Evolutionary conservation across 2,888 invertebrate genomes (phyloP), one percentile per base, ranked within the genome.

Genomic region (Apamea anceps): DNA sequence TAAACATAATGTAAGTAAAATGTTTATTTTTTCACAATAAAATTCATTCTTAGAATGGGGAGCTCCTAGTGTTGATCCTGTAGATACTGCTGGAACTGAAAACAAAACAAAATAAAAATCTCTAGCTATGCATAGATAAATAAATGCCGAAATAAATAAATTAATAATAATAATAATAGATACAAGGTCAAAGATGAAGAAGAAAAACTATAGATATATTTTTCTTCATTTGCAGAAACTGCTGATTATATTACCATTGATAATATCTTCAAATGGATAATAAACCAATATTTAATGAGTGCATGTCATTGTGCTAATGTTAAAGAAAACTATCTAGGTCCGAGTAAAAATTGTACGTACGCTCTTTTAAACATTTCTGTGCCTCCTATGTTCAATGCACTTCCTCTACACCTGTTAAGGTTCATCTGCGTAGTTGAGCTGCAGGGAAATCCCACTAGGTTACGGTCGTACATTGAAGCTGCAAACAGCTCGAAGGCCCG

Each of bases 401-500:
- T 82, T 10, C 94, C 93, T 25, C 88, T 86, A 74, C 95, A 96
- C 0, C 12, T 73, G 75, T 96, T 94, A 12, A 91, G 63, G 1
- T 79, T 77, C 32, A 94, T 70, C 74, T 94, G 93, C 21, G 82
- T 37, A 4, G 80, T 88, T 6, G 87, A 87, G 0, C 75, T 75
- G 80, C 95, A 96, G 3, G 82, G 85, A 57, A 89, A 88, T n/a
- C 93, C 95, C 0, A 79, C n/a, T 18, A 95, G 84, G 1, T 86
- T 85, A 18, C 84, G 75, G 13, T 90, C 74, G 0, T 81, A 75
- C 13, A 95, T 85, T 0, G 94, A 91, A 0, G 94, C 95, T 21
- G 93, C 91, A 67, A 91, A 93, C 2, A 95, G 68, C 70, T 95
- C 92, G 86, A 91, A 94, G 0, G 95, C 93, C 7, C 95, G 91